Conservation (phyloP, 2,888 invertebrate genomes). For the Tetragonisca angustula region DNA sequence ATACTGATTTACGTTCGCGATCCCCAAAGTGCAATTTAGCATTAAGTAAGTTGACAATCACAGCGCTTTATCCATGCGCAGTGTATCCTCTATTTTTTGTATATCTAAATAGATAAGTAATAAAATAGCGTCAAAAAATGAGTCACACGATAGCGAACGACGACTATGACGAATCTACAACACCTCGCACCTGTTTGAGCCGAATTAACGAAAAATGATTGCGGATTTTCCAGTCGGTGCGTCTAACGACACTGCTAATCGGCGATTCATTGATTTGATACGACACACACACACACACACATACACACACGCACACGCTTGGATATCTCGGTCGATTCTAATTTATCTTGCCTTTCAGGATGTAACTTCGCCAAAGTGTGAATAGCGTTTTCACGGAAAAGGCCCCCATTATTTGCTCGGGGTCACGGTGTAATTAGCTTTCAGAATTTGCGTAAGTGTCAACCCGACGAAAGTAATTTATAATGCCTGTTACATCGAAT, state of each 20-base stretch:
- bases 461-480: slow-evolving; percentile 40
- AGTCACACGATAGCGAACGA: neutral
- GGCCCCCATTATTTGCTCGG: slow-evolving; percentile 28
- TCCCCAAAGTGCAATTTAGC: no score
- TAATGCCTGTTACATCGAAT: slow-evolving; percentile 51
- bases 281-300: neutral
- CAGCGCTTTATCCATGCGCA: no score
- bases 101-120: neutral
- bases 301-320: no score
- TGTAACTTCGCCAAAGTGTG: neutral
- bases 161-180: neutral
- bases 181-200: neutral
- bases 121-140: neutral
- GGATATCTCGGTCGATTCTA: slow-evolving; percentile 48
- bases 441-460: slow-evolving; percentile 48
- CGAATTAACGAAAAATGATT: slow-evolving; percentile 1
- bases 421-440: slow-evolving; percentile 44
- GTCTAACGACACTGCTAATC: neutral
- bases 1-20: no score
- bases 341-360: slow-evolving; percentile 51
- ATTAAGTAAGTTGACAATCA: no score
- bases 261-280: neutral
- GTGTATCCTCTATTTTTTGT: neutral
- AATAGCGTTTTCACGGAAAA: neutral
- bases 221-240: neutral